Conservation (phyloP, 2,888 invertebrate species). For the Phymatocera aterrima region DNA sequence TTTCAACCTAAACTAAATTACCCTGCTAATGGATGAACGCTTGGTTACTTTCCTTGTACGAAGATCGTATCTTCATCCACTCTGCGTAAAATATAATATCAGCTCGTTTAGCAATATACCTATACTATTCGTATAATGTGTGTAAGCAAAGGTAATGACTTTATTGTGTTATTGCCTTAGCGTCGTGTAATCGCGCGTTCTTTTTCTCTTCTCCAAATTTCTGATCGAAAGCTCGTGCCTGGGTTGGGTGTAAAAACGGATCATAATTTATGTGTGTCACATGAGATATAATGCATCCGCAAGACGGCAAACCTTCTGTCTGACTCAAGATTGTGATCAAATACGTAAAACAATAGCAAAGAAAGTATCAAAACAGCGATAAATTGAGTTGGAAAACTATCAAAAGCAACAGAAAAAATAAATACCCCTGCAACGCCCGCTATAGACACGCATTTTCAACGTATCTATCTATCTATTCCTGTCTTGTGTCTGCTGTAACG, state of each 20-base stretch:
- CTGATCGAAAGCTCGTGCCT: too few species aligned
- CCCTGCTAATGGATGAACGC: constrained; percentile 19
- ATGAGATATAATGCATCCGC: too few species aligned
- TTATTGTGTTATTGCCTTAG: neutral
- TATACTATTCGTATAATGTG: neutral
- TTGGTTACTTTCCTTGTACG: constrained; percentile 9
- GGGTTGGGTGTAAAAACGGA: neutral
- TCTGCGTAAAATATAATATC: neutral
- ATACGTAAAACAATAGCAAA: neutral
- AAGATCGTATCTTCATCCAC: neutral
- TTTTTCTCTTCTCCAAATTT: too few species aligned
- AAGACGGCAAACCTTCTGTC: too few species aligned
- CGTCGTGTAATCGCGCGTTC: neutral
- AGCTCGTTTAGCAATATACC: constrained; percentile 16
- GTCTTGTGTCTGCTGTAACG: constrained; percentile 27
- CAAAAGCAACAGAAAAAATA: neutral
- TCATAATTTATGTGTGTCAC: too few species aligned
- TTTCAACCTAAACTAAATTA: neutral
- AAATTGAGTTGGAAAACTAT: neutral
- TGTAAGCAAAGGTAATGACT: neutral
- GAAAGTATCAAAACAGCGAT: constrained; percentile 15
- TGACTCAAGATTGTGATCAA: neutral
- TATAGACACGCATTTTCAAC: constrained; percentile 23
- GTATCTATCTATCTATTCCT: neutral
- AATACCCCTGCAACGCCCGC: neutral